phyloP scores from a whole-genome alignment of 2,888 invertebrate genomes.

The Galeruca laticollis region DNA sequence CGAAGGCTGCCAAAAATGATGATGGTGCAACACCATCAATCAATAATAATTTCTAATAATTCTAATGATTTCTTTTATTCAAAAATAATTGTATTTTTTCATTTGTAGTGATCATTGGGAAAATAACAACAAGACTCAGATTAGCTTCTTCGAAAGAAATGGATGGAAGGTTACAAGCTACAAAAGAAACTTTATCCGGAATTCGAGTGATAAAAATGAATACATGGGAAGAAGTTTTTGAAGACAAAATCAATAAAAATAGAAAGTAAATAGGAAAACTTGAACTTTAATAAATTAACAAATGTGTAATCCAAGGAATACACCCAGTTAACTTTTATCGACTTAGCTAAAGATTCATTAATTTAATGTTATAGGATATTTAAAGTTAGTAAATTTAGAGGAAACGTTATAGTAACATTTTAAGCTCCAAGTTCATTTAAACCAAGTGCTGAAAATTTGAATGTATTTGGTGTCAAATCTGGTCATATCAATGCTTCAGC shows the following conservation, averaged over 20 bases:
- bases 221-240: constrained; percentile 50
- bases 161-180: constrained; percentile 50
- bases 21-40: too few species aligned
- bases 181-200: constrained; percentile 49
- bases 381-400: too few species aligned
- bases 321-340: neutral
- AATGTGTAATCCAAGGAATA: neutral
- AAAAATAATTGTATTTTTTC: neutral
- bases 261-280: constrained; percentile 43
- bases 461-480: too few species aligned
- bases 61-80: neutral
- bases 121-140: constrained; percentile 40
- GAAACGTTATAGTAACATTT: too few species aligned
- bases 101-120: constrained; percentile 48
- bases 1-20: too few species aligned
- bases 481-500: too few species aligned
- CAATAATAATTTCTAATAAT: neutral
- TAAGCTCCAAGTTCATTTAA: too few species aligned
- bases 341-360: too few species aligned
- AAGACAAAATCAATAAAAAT: constrained; percentile 42
- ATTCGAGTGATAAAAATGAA: constrained; percentile 54
- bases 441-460: too few species aligned
- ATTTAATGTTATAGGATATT: too few species aligned
- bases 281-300: neutral
- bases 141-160: constrained; percentile 44